Evolutionary conservation across 2,888 invertebrate species (phyloP).

Genomic region (Drosophila setosimentum): DNA sequence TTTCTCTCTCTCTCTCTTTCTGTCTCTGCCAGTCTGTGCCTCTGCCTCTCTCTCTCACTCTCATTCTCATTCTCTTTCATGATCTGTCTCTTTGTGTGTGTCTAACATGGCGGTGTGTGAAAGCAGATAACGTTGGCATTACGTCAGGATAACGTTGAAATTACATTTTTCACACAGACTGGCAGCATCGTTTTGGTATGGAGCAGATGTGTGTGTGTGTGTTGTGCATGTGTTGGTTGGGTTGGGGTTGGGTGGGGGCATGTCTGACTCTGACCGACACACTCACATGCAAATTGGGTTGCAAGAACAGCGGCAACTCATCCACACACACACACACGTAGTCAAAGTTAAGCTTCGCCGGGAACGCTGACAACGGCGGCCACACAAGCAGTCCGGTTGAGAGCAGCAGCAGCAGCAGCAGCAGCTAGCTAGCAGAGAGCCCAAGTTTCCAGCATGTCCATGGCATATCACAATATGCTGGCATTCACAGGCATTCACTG

Average conservation of each 20-base stretch:
- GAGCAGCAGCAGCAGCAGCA: not conserved
- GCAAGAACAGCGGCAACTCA: slow-evolving; percentile 35
- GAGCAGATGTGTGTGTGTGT: not conserved
- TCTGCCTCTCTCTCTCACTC: not conserved
- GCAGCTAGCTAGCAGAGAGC: not conserved
- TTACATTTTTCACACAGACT: slow-evolving; percentile 76
- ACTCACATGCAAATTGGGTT: slow-evolving; percentile 69
- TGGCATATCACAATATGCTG: slow-evolving; percentile 47
- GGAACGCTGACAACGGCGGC: slow-evolving; percentile 32
- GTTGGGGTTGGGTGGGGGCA: slow-evolving; percentile 5
- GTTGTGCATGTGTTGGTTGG: not conserved
- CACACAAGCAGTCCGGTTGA: slow-evolving; percentile 34
- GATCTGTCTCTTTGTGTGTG: slow-evolving; percentile 5
- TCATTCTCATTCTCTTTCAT: not conserved
- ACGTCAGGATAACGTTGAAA: slow-evolving; percentile 79
- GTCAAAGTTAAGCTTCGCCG: slow-evolving; percentile 62
- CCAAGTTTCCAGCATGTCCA: slow-evolving; percentile 20
- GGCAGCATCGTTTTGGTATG: slow-evolving; percentile 29
- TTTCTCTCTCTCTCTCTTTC: not conserved
- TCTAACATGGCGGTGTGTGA: slow-evolving; percentile 49
- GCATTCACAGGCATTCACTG: slow-evolving; percentile 30
- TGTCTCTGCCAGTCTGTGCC: not conserved
- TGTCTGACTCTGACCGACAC: slow-evolving; percentile 63
- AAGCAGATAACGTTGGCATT: slow-evolving; percentile 77
- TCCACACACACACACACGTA: slow-evolving; percentile 14